phyloP scores from a whole-genome alignment of 2,888 invertebrate genomes.

The Dryomyza anilis region DNA sequence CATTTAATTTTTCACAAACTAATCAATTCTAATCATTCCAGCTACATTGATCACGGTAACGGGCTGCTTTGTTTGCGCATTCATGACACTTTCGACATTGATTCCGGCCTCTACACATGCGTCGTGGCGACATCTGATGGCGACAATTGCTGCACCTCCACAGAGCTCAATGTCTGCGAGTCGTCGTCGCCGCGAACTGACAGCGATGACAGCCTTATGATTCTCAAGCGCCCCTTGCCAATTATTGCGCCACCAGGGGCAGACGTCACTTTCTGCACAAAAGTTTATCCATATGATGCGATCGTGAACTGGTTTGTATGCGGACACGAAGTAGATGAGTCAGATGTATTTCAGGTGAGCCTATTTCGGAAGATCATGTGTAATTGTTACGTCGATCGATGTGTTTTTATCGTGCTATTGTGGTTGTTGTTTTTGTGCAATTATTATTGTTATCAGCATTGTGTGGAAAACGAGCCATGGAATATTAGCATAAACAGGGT shows the following conservation, averaged over 20 bases:
- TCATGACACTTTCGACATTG: slow-evolving; percentile 67
- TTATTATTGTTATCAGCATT: too few species aligned
- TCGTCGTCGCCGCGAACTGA: slow-evolving; percentile 18
- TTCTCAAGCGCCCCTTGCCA: slow-evolving; percentile 65
- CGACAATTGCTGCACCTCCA: slow-evolving; percentile 63
- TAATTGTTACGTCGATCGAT: too few species aligned
- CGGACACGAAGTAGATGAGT: slow-evolving; percentile 45
- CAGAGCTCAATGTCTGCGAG: slow-evolving; percentile 48
- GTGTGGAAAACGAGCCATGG: too few species aligned
- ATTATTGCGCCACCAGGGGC: slow-evolving; percentile 63
- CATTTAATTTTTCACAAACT: too few species aligned
- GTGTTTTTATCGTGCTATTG: too few species aligned
- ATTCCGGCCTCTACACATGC: slow-evolving; percentile 72
- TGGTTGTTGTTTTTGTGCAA: background rate
- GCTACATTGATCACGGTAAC: slow-evolving; percentile 65
- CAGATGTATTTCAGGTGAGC: slow-evolving; percentile 59
- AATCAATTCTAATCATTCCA: too few species aligned
- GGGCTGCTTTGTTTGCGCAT: slow-evolving; percentile 66
- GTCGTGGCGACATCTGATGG: slow-evolving; percentile 69
- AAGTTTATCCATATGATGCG: slow-evolving; percentile 61
- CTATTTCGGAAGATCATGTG: too few species aligned
- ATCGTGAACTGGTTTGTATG: slow-evolving; percentile 63
- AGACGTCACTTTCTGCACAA: slow-evolving; percentile 65
- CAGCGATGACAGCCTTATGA: slow-evolving; percentile 59
- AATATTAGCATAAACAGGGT: too few species aligned